Evolutionary conservation across 1,140 invertebrate species (phyloP), one percentile per base, ranked within the genome.

Genomic region (Chionoecetes opilio): DNA sequence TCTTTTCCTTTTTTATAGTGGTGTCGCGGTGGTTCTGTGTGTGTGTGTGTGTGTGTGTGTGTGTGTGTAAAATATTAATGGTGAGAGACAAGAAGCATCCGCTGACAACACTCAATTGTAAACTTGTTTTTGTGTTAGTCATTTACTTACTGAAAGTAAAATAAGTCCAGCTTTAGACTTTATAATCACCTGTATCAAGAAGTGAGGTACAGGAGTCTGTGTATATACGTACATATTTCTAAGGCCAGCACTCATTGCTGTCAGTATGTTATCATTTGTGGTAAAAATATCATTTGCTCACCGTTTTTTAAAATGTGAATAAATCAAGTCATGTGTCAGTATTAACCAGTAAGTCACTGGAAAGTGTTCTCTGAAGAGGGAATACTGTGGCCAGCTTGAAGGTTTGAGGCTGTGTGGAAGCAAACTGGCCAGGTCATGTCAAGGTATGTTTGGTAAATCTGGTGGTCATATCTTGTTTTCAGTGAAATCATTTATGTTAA

Each of bases 401-500:
- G 41, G 21, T n/a, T 11, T 17, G 63, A n/a, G 63, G 63, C 21
- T n/a, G 2, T 75, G 63, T 75, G 63, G 63, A n/a, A 26, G 6
- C 21, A n/a, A 26, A 26, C 63, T 75, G 63, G 63, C n/a, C 63
- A 75, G 21, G 26, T 75, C 21, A 75, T 75, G 26, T 75, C 63
- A 75, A 21, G 63, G 63, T 17, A 75, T 75, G 63, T 75, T 75
- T 75, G 21, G n/a, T 75, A 75, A 75, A 75, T 26, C 63, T 75
- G 63, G 9, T 63, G 63, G 46, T 82, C 91, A 82, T 92, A 32
- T 35, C 53, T 82, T 9, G 9, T 11, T 82, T 37, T 82, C 17
- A 37, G 32, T 92, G 91, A 82, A 26, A 75, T 92, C 37, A 75
- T 82, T 92, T 82, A 35, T 82, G 46, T 75, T 75, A 75, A 26